Percentiles rank a stretch among this genome's conserved stretches.
Evolutionary conservation across 1,140 invertebrate species (phyloP).

Genomic region (Euwallacea fornicatus): DNA sequence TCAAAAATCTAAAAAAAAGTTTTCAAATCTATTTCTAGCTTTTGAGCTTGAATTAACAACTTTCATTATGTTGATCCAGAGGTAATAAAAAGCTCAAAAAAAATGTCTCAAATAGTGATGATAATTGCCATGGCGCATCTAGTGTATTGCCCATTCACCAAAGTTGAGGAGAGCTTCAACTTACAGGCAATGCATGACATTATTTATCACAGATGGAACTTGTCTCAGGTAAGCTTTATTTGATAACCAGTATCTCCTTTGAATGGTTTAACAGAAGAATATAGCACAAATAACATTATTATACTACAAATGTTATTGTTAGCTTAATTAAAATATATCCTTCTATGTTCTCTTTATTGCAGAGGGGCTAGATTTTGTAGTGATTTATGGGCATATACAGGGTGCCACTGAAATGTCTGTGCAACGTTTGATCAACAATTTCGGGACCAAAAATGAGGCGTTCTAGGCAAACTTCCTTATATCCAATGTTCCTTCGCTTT

Average conservation of each 20-base stretch:
- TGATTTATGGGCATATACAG: background rate
- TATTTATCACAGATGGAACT: conserved; percentile 82
- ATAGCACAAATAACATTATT: too few species aligned
- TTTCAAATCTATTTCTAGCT: conserved; percentile 12
- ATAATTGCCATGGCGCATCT: conserved; percentile 74
- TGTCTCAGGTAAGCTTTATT: conserved; percentile 70
- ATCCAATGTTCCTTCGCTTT: too few species aligned
- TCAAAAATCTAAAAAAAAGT: too few species aligned
- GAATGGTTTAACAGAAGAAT: too few species aligned
- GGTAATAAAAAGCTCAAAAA: conserved; percentile 34
- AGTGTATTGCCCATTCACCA: conserved; percentile 91
- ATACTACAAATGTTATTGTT: too few species aligned
- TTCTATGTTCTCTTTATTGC: too few species aligned
- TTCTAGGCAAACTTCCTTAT: too few species aligned
- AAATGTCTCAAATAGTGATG: conserved; percentile 53
- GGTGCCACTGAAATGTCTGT: background rate
- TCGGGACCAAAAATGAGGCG: background rate
- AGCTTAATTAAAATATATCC: background rate
- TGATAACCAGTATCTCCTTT: too few species aligned
- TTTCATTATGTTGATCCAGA: conserved; percentile 41
- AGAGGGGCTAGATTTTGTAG: background rate
- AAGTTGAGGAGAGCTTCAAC: conserved; percentile 99
- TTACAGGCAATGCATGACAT: conserved; percentile 97
- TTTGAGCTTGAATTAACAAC: background rate
- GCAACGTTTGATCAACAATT: background rate